A percentile compares a stretch with the other conserved stretches of the same genome.
Evolutionary conservation across 2,797 vertebrate genomes (phyloP).

Genomic region (Enteromius treurensis): DNA sequence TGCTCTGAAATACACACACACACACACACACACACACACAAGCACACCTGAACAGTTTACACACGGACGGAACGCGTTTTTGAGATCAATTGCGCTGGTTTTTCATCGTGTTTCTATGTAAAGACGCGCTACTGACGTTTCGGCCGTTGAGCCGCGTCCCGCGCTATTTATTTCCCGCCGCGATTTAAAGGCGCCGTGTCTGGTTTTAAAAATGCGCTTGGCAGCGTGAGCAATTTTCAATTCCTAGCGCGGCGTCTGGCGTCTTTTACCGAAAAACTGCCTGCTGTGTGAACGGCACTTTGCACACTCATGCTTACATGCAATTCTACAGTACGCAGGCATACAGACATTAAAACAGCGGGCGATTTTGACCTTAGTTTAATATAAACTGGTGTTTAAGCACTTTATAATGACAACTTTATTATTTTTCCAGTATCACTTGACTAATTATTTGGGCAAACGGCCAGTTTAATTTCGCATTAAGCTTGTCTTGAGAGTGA

Average conservation of each 20-base stretch:
- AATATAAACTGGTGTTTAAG: conserved; percentile 72
- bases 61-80: neutral
- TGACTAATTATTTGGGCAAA: neutral
- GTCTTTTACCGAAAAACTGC: neutral
- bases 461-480: neutral
- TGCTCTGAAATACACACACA: conserved; percentile 74
- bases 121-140: neutral
- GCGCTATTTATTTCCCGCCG: neutral
- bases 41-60: conserved; percentile 10
- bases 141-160: neutral
- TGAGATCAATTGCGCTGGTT: neutral
- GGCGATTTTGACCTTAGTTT: conserved; percentile 2
- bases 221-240: neutral
- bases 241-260: neutral
- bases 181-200: neutral
- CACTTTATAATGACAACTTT: conserved; percentile 73
- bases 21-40: conserved; percentile 33
- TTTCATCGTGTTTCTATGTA: neutral
- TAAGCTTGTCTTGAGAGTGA: conserved; percentile 69
- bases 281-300: neutral
- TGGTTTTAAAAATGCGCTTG: neutral
- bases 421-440: neutral
- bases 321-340: conserved; percentile 53
- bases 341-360: conserved; percentile 65
- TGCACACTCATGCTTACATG: neutral